These are phyloP conservation scores for Oikopleura albicans DNA, from an alignment of 23 tunicate genomes.

Conservation along the genomic window DNA sequence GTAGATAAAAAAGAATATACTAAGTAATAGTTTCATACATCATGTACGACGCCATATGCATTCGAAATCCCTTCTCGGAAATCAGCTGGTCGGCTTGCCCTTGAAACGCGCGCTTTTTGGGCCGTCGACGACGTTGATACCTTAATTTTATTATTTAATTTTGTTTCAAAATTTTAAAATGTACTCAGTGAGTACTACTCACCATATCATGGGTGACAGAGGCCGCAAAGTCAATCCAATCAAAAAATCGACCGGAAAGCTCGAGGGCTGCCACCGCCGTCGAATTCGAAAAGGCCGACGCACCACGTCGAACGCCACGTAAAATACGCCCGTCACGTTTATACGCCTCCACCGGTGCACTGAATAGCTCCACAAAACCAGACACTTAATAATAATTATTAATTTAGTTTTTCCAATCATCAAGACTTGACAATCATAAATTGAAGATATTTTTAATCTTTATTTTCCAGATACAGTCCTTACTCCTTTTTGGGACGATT, in stretches of 20 bases:
- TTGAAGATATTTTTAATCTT: too few relatives aligned
- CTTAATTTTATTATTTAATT: too few relatives aligned
- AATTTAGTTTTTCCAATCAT: not conserved
- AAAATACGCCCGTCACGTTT: constrained; percentile 68
- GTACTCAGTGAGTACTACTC: too few relatives aligned
- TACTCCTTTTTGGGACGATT: too few relatives aligned
- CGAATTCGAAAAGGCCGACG: constrained; percentile 72
- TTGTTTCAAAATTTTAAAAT: too few relatives aligned
- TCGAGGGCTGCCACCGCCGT: constrained; percentile 83
- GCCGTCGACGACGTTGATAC: not conserved
- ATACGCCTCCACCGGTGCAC: constrained; percentile 74
- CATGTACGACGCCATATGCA: constrained; percentile 38
- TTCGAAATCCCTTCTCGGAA: constrained; percentile 66
- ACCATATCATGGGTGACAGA: constrained; percentile 61
- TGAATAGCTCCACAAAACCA: constrained; percentile 33
- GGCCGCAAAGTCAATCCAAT: constrained; percentile 58
- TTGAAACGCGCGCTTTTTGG: not conserved
- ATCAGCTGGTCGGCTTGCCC: constrained; percentile 39
- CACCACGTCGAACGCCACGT: constrained; percentile 61
- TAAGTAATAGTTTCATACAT: too few relatives aligned
- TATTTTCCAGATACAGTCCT: too few relatives aligned
- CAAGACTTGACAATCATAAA: not conserved
- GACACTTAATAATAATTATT: constrained; percentile 37
- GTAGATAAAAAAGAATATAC: too few relatives aligned
- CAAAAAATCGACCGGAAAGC: constrained; percentile 36